Evolutionary conservation across 2,888 invertebrate species (phyloP), one percentile per base, ranked within the genome.

Genomic region (Arctia plantaginis): DNA sequence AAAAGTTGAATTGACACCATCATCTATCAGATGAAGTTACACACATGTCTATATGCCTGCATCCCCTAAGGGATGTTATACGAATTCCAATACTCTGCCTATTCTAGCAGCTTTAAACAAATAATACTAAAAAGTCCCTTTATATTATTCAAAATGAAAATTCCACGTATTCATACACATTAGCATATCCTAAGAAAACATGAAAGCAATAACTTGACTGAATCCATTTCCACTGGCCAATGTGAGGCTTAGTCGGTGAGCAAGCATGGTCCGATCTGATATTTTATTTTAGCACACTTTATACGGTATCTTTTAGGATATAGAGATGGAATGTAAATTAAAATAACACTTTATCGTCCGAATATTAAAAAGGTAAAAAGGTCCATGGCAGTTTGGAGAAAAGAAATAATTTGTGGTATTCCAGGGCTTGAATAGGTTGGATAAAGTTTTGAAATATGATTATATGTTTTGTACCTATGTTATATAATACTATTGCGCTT

Each of bases 161-260:
- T 77, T 81, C 78, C 75, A 76, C 79, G 73, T 78, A 77, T 78
- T 69, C 79, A 72, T 70, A 77, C 78, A 78, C 77, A 85, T 84
- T 83, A 85, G 74, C 80, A 80, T 83, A 83, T 87, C 89, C 89
- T 88, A 89, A 89, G 85, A 88, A 87, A 89, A 89, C 87, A 89
- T 74, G 84, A 76, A 73, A 39, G 85, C 85, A 87, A 88, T 89
- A 87, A 84, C 85, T 82, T 78, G 79, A 71, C 72, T 74, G 77
- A 74, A 82, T 80, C 81, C 75, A 74, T 85, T 82, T 71, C 84
- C 55, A 82, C 79, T 80, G 47, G 18, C 79, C 85, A 81, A 82
- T 81, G 78, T 74, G 75, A 74, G 79, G 80, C 80, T 86, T 80
- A 87, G 83, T 75, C 75, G 74, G 74, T 83, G 81, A 44, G 85